phyloP scores from a whole-genome alignment of 2,888 invertebrate species.

The Drosophila hamatofila region DNA sequence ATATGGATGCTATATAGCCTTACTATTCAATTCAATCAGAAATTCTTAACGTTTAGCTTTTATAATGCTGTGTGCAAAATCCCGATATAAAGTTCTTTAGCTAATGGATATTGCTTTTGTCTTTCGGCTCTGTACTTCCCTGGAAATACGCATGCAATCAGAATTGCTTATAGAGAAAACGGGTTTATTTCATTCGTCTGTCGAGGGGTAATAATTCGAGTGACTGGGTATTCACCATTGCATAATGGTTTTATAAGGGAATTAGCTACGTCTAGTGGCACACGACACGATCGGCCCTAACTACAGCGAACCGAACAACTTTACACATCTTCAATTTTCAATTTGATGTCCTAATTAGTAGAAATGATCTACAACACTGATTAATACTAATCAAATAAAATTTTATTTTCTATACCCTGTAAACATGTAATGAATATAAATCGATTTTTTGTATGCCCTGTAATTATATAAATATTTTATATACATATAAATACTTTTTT shows the following conservation, averaged over 20 bases:
- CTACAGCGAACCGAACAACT: neutral
- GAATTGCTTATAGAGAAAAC: neutral
- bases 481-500: too few relatives aligned
- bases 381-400: neutral
- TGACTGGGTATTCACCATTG: conserved; percentile 1
- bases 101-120: conserved; percentile 9
- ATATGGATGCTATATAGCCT: neutral
- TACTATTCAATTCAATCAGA: too few relatives aligned
- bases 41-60: neutral
- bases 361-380: neutral
- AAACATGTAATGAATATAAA: neutral
- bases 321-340: neutral
- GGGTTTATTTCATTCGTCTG: conserved; percentile 12
- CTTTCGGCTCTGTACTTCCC: conserved; percentile 11
- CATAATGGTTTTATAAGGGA: neutral
- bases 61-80: conserved; percentile 1
- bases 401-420: neutral
- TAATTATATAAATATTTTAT: too few relatives aligned
- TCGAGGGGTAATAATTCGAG: neutral
- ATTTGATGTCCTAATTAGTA: neutral
- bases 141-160: neutral
- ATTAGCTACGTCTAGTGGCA: neutral
- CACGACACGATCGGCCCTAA: neutral
- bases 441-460: neutral
- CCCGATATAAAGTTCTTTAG: conserved; percentile 17